Base-by-base conservation (phyloP, 2,888 invertebrate species). In the Diadegma fenestrale region DNA sequence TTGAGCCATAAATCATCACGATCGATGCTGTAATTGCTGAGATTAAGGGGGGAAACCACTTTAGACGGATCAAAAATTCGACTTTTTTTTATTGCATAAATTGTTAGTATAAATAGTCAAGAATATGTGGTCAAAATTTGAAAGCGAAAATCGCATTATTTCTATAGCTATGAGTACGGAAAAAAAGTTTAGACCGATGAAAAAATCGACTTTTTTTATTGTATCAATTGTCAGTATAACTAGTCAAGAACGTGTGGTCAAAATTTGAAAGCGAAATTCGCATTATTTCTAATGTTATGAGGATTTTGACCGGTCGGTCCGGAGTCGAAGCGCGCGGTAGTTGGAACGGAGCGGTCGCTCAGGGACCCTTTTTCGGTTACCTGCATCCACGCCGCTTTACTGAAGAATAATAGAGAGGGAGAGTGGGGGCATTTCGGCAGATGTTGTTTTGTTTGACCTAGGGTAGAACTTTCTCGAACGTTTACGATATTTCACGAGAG, bases 191-290 rank as follows among this genome's bases (percentile, higher is more conserved):
- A 41, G 66, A 66, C 64, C 17, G 43, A n/a, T 76, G 33, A 22
- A 76, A 68, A 66, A 81, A 81, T 77, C 77, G 37, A 43, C 68
- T 69, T 82, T 82, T 69, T 81, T 81, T 51, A 82, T 76, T 58
- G 4, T 33, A 69, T 61, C 61, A 82, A 63, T 82, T 69, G 69
- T 82, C 61, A 69, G 77, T 69, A 71, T 63, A 82, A 77, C 63
- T 45, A 69, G 10, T 71, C 61, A 71, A 82, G 71, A 82, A 76
- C 76, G 68, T 63, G 69, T 72, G 19, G 51, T 19, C 37, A 78
- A 82, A 64, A 43, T 71, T 78, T 78, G 19, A 71, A 78, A 71
- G 64, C 78, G 14, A 72, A 78, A 82, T 71, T 82, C 63, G 41
- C 6, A 45, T 45, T 45, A 45, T 10, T 45, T 45, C 45, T 0